Evolutionary conservation across 2,888 invertebrate species (phyloP), one percentile per base, ranked within the genome.

Genomic region (Petrophora chlorosata): DNA sequence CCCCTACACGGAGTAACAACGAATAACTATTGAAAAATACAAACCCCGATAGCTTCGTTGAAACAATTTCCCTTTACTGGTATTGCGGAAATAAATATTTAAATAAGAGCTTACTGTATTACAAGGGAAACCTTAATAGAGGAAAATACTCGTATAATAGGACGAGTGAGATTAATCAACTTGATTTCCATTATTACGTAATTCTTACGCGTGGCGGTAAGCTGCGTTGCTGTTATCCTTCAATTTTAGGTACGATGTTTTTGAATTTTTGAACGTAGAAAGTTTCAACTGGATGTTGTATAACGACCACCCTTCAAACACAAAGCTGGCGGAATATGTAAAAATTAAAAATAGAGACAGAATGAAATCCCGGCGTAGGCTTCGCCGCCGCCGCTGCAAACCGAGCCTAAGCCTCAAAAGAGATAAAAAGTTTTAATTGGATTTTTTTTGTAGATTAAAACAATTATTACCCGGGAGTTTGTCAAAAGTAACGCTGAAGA

Each of bases 381-480:
- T 50, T 30, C 58, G 55, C 49, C 63, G 64, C 65, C 57, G 65
- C 57, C 63, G 58, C 70, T 69, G 65, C 72, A 71, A 72, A 72
- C 75, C 70, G 65, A 70, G 70, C 68, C 71, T 76, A 77, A 83
- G 79, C 81, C 74, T 65, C 65, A 63, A 67, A 69, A 75, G 73
- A 80, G 81, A 82, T 78, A 81, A 79, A 78, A 85, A 83, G 73
- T 9, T 82, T 85, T 85, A 83, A 81, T 85, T 82, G 84, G 79
- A 77, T 77, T 70, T 79, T 82, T 81, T 83, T 79, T 73, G 77
- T 74, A 76, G 81, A 82, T 83, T 83, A 80, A 79, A 83, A 82
- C 78, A 83, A 81, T 85, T 80, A 82, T 77, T 74, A 74, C 70
- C 59, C 63, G 57, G 55, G 69, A 79, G 70, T 74, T 78, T 71